Evolutionary conservation across 2,888 invertebrate species (phyloP), one percentile per base, ranked within the genome.

Genomic region (Automeris io): DNA sequence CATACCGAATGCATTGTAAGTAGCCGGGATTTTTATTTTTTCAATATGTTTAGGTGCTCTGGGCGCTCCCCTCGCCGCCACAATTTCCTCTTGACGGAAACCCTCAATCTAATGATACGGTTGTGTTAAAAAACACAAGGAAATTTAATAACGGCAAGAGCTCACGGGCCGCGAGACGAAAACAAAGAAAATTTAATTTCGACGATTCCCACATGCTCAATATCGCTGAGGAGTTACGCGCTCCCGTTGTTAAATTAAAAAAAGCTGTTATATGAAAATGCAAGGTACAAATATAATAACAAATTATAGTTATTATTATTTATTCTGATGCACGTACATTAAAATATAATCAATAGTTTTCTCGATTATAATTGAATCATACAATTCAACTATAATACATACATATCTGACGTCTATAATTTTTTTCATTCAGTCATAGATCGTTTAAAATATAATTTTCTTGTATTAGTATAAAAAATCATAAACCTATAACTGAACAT

Each of bases 61-160:
- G 69, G 57, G 66, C 70, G 66, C 70, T 76, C 80, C 83, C 81
- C 80, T 81, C 78, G 74, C 69, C 66, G 69, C 81, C 83, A 80
- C 85, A 85, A 85, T 83, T 86, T 85, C 83, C 83, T 86, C 81
- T 82, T 82, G 83, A 83, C 83, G 83, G 86, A 82, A 86, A 71
- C 85, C 83, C 86, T 85, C 86, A 83, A 86, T 87, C 86, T 86
- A 87, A 87, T 86, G 87, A 86, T 87, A 87, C 82, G 81, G 80
- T 81, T 81, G 82, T 80, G 86, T 86, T 87, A 86, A 87, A 87
- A 87, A 87, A 86, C 85, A 86, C 85, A 83, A 83, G 86, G 82
- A 87, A 86, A 87, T 87, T 87, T 87, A 87, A 87, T 87, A 87
- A 86, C 83, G 80, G 70, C 71, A 68, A 71, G 69, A 70, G 70